Evolutionary conservation across 2,888 invertebrate genomes (phyloP), one percentile per base, ranked within the genome.

Genomic region (Drosophila mulleri): DNA sequence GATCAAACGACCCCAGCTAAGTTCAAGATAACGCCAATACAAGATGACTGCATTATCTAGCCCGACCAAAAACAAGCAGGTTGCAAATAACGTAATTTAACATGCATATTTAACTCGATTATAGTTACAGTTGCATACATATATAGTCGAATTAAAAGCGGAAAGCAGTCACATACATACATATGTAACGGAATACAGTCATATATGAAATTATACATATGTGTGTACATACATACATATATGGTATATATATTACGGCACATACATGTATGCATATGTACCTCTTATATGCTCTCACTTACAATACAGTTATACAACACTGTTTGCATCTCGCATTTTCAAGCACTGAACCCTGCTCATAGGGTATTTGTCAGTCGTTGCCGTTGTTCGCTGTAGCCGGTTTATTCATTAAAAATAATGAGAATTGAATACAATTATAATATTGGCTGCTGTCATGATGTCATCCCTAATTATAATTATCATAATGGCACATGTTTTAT

Each of bases 401-500:
- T 56, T 58, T 14, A 72, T 80, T 79, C 80, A 81, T 81, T 86
- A 77, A 83, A 83, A 70, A 70, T 78, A 83, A 86, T 83, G 82
- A 77, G 69, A 83, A 86, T 85, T 72, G 80, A 83, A 82, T 88
- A 84, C 68, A 70, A 79, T 82, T 75, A 60, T 61, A 58, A 68
- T 78, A 74, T 68, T 53, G 75, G 50, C 20, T n/a, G 52, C 45
- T 63, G 60, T 54, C 63, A 63, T 60, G 70, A 65, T 84, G 88
- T 82, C 88, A 68, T 52, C 52, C 61, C 88, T 73, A 83, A 83
- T 88, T 83, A 80, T 88, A 83, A 85, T 88, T 88, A 82, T 74
- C 77, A 80, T 74, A 83, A 85, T 88, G 78, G 77, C 68, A 64
- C 71, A 77, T 80, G 77, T 85, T 85, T 72, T 64, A 69, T 72